Percentiles rank a stretch among this genome's conserved stretches.
phyloP scores from a whole-genome alignment of 1,140 invertebrate species.

The Drosophila baimaii region DNA sequence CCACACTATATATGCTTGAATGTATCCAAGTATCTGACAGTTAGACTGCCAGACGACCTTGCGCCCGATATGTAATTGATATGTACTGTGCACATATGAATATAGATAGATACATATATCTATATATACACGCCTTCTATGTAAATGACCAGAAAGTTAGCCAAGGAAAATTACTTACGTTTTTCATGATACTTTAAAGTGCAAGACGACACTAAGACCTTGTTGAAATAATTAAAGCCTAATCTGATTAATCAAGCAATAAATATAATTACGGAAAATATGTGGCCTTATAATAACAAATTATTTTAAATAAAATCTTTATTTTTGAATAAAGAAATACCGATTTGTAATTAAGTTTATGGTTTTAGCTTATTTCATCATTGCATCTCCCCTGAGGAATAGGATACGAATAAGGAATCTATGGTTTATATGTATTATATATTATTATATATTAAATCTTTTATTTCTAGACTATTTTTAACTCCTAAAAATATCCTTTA shows the following conservation, averaged over 20 bases:
- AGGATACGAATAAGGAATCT: background rate
- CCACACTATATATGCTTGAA: conserved; percentile 26
- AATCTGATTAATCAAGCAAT: background rate
- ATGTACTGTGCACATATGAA: conserved; percentile 27
- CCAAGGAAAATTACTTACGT: background rate
- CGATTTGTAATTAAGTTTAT: background rate
- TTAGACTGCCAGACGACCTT: conserved; percentile 60
- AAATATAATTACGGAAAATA: background rate
- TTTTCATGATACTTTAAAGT: background rate
- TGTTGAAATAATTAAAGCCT: background rate
- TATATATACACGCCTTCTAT: background rate
- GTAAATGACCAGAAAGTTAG: conserved; percentile 28
- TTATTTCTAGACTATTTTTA: background rate
- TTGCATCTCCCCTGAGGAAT: background rate
- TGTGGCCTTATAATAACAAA: background rate
- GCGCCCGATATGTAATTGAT: conserved; percentile 74
- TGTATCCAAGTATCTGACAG: conserved; percentile 36
- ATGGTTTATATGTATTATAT: too few relatives aligned
- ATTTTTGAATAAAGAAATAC: background rate
- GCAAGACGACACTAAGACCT: background rate
- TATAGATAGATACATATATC: conserved; percentile 25
- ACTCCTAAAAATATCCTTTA: background rate
- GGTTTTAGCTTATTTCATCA: background rate
- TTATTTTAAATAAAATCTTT: background rate
- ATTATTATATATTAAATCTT: background rate